Evolutionary conservation across 1,140 invertebrate species (phyloP).

Genomic region (Chironomus striatipennis): DNA sequence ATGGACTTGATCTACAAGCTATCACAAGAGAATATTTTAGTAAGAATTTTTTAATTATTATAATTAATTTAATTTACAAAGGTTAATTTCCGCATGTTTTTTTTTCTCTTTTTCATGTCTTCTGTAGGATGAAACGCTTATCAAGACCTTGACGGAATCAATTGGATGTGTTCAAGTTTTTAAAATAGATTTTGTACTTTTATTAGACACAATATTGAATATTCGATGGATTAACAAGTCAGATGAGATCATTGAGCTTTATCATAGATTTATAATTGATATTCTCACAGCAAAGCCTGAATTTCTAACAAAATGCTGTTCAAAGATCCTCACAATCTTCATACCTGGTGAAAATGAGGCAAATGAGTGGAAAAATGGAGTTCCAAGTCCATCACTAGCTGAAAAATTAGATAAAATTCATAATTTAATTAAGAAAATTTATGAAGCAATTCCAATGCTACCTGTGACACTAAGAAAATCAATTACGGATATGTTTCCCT

Average conservation of each 20-base stretch:
- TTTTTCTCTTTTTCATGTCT: no score
- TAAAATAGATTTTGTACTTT: conserved; percentile 44
- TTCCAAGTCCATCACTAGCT: conserved; percentile 36
- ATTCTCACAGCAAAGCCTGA: conserved; percentile 52
- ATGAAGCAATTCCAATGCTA: conserved; percentile 36
- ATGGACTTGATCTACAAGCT: neutral
- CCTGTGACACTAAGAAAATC: conserved; percentile 32
- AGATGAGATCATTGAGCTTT: conserved; percentile 43
- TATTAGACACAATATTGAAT: conserved; percentile 54
- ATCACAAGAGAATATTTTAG: neutral
- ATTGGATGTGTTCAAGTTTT: conserved; percentile 49
- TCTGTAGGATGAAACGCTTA: conserved; percentile 47
- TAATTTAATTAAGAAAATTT: conserved; percentile 31
- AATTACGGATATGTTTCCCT: conserved; percentile 49
- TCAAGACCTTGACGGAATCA: conserved; percentile 45
- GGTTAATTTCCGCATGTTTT: neutral
- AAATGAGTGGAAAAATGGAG: conserved; percentile 32
- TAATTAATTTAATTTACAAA: neutral
- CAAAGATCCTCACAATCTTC: conserved; percentile 48
- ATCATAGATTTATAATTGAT: conserved; percentile 52
- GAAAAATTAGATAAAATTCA: conserved; percentile 32
- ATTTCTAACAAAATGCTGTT: conserved; percentile 49
- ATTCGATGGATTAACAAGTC: conserved; percentile 47
- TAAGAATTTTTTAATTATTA: neutral
- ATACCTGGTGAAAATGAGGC: conserved; percentile 37